Base-by-base conservation (phyloP, 1,140 invertebrate species). In the Diachasma alloeum region DNA sequence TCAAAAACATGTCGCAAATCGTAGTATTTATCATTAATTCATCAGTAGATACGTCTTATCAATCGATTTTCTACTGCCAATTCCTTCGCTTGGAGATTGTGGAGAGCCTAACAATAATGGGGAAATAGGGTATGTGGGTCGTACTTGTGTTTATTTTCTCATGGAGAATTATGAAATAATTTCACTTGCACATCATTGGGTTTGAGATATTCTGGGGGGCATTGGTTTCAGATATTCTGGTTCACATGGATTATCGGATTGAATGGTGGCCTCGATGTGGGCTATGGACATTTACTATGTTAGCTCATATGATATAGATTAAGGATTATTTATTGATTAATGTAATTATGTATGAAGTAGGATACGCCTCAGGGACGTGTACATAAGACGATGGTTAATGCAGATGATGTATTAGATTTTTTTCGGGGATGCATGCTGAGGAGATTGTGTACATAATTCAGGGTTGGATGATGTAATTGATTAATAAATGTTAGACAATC, bases 401-500 rank as follows among this genome's bases (percentile, higher is more conserved):
- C 76, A 73, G 56, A 72, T 31, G 66, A 78, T 77, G 69, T 72
- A 72, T 76, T 83, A 82, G 80, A 78, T 85, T 85, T 84, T 83
- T 79, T 82, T 82, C 82, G 83, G 79, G 75, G 79, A 77, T 81
- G 76, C 73, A 81, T 72, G 75, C 19, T 2, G 24, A 76, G 72
- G 74, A 69, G 74, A 72, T 22, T 36, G 8, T 85, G 83, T 85
- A 85, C 80, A 85, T 85, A 84, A 53, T 81, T 75, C 15, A 46
- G 59, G 13, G 39, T 42, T 9, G 66, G 59, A 74, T 44, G 78
- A 81, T 77, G 79, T 84, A 85, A 44, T 81, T 82, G 80, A 81
- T 79, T 76, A 86, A 86, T 87, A 87, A 87, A 87, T 87, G 84
- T 87, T 85, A 85, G 82, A 81, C 82, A 84, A 83, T 84, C 79